Conservation (phyloP, 2,113 vertebrate species). For the Petromus typicus region DNA sequence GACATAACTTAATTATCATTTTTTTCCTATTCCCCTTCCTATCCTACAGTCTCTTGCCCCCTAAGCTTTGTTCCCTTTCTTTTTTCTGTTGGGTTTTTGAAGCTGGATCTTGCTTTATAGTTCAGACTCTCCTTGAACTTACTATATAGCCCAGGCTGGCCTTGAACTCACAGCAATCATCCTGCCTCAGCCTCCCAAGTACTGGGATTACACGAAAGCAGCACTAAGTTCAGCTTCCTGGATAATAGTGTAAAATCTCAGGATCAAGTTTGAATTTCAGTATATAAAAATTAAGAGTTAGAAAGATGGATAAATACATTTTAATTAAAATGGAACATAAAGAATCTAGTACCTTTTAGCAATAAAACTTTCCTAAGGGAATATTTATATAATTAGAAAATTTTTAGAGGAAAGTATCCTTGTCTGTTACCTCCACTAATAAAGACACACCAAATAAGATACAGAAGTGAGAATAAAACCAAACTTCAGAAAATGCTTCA, state of each 20-base stretch:
- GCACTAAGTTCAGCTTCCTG: neutral
- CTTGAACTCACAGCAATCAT: too few species aligned
- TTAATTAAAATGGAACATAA: neutral
- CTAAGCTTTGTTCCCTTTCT: too few species aligned
- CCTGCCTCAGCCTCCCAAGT: too few species aligned
- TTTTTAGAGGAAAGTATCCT: neutral
- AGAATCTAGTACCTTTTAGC: neutral
- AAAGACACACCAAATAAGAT: neutral
- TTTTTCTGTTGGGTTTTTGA: neutral
- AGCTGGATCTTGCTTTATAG: neutral
- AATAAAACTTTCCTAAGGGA: neutral
- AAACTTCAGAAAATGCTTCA: neutral
- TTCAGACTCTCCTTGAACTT: too few species aligned
- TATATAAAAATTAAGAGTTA: slow-evolving; percentile 22
- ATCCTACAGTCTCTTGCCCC: too few species aligned
- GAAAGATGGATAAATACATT: neutral
- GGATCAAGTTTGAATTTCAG: slow-evolving; percentile 29
- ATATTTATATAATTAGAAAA: neutral
- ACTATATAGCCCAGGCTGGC: too few species aligned
- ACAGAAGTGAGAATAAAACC: neutral
- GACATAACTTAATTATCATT: too few species aligned
- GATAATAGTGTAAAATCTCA: neutral
- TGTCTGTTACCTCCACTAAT: neutral
- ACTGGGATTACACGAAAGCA: too few species aligned
- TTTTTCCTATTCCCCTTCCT: too few species aligned